Evolutionary conservation across 1,140 invertebrate genomes (phyloP).

Genomic region (Diplogasteroides magnus): DNA sequence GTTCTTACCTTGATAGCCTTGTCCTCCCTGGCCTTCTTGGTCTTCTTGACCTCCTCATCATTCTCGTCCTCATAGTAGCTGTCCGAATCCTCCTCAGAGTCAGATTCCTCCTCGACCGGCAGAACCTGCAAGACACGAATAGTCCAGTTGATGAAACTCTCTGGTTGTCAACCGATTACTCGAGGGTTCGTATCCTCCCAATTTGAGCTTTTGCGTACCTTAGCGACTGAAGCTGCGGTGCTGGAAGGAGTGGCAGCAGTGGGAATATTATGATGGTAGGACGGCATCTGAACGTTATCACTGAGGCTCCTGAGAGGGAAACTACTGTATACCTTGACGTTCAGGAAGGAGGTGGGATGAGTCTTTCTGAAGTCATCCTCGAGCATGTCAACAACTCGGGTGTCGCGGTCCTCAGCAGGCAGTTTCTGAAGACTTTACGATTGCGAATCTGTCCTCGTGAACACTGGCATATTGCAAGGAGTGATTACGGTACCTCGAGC

Average conservation of each 20-base stretch:
- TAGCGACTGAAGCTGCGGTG: slow-evolving; percentile 16
- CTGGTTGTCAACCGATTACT: too few relatives aligned
- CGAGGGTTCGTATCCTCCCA: too few relatives aligned
- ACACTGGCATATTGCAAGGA: slow-evolving; percentile 1
- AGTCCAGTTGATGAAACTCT: too few relatives aligned
- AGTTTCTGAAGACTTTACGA: neutral
- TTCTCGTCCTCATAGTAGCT: slow-evolving; percentile 39
- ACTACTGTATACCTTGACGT: too few relatives aligned
- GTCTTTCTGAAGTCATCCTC: slow-evolving; percentile 42
- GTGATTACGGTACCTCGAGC: too few relatives aligned
- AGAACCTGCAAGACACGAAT: slow-evolving; percentile 7
- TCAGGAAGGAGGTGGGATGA: slow-evolving; percentile 31
- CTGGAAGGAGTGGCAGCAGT: slow-evolving; percentile 26
- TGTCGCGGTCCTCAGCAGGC: slow-evolving; percentile 60
- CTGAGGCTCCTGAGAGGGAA: too few relatives aligned
- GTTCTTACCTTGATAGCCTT: neutral
- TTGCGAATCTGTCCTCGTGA: too few relatives aligned
- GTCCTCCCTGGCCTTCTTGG: slow-evolving; percentile 12
- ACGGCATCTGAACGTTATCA: too few relatives aligned
- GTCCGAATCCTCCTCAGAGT: slow-evolving; percentile 47
- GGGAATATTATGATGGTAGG: too few relatives aligned
- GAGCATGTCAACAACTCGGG: slow-evolving; percentile 45
- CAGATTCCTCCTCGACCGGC: slow-evolving; percentile 10
- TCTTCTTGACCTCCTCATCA: slow-evolving; percentile 29
- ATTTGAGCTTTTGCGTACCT: too few relatives aligned